These are phyloP conservation scores for Apostichopus japonicus DNA, from an alignment of 35 echinoderm and acorn worm genomes.

Conservation along the genomic window DNA sequence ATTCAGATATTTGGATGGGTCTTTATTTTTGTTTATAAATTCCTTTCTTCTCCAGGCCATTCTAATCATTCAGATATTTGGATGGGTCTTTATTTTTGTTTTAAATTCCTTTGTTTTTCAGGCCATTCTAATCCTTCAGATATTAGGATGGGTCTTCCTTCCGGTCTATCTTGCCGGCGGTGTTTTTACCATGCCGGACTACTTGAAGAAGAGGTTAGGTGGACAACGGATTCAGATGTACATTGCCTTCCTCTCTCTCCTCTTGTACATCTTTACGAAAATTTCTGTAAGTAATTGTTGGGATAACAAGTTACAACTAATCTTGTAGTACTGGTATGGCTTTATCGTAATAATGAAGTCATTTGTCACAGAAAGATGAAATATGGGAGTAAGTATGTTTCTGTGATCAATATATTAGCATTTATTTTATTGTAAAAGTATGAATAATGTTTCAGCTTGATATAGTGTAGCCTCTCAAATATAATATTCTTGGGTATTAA, in stretches of 20 bases:
- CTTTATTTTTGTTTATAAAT: neutral
- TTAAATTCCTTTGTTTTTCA: slow-evolving; percentile 52
- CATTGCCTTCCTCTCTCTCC: slow-evolving; percentile 74
- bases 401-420: too few relatives aligned
- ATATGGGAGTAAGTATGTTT: too few relatives aligned
- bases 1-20: slow-evolving; percentile 84
- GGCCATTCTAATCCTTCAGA: slow-evolving; percentile 81
- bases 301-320: too few relatives aligned
- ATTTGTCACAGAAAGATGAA: too few relatives aligned
- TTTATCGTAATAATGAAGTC: too few relatives aligned
- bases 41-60: too few relatives aligned
- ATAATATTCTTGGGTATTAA: too few relatives aligned
- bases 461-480: too few relatives aligned
- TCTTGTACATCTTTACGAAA: slow-evolving; percentile 93
- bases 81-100: slow-evolving; percentile 4
- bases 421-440: too few relatives aligned
- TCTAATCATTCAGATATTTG: too few relatives aligned
- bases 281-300: slow-evolving; percentile 79
- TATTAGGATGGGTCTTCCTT: slow-evolving; percentile 94
- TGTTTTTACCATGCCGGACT: slow-evolving; percentile 98
- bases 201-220: slow-evolving; percentile 88
- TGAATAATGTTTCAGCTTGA: too few relatives aligned
- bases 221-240: slow-evolving; percentile 88
- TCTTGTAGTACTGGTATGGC: too few relatives aligned
- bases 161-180: slow-evolving; percentile 92